Base-by-base conservation (phyloP, 2,888 invertebrate genomes). In the Frankliniella fusca region DNA sequence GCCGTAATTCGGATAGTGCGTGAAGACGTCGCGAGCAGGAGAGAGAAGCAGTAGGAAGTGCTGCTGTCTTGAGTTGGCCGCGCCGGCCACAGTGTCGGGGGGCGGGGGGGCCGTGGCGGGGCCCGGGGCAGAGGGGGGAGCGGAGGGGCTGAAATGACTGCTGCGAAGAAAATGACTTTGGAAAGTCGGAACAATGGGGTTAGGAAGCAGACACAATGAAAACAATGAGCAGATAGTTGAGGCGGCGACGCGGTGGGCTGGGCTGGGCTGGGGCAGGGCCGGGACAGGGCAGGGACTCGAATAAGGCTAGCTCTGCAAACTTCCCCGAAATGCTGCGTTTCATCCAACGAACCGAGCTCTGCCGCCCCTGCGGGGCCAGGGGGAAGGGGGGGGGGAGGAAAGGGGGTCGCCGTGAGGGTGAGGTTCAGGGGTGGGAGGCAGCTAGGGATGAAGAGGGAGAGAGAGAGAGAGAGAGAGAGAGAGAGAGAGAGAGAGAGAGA, bases 161-260 rank as follows among this genome's bases (percentile, higher is more conserved):
- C 70, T 76, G 27, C 70, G 70, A 76, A 76, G 70, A 76, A 76
- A 76, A 76, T 76, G 70, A 76, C 70, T 76, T 76, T 76, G 70
- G 70, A 76, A 76, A 76, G 70, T 76, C 70, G 70, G 70, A 76
- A 76, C 70, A 76, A 76, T 76, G 70, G 70, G 70, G 70, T 76
- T 76, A 76, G 70, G 70, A 76, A 76, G 70, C 70, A 76, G 70
- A 76, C 70, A 76, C 70, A 76, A 76, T 76, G 70, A 76, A 76
- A 76, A 76, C 70, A 76, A 76, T 76, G 70, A 76, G 70, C 70
- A 76, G 70, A 76, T 76, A 76, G 70, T 76, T 76, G 70, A 76
- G 70, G 70, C 27, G 54, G 54, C 18, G 54, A 20, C 5, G 54
- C 18, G 54, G 54, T 15, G 54, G 54, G 20, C 54, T 15, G 54